Evolutionary conservation across 2,888 invertebrate species (phyloP).

Genomic region (Caenorhabditis japonica): DNA sequence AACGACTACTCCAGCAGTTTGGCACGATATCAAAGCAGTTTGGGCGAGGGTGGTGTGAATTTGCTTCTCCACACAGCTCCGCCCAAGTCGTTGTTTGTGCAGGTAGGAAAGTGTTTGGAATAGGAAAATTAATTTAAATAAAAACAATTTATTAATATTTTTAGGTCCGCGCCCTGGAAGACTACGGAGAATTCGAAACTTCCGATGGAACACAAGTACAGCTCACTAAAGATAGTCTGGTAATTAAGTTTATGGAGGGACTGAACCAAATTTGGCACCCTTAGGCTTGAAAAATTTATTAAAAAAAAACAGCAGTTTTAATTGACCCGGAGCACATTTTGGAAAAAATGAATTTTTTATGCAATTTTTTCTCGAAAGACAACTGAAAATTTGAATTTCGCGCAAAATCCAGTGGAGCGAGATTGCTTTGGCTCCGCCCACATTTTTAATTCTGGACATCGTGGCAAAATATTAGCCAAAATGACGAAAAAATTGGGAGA

Average conservation of each 20-base stretch:
- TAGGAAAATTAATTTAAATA: no score
- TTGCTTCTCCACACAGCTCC: constrained; percentile 82
- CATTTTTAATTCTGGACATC: no score
- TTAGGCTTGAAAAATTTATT: not conserved
- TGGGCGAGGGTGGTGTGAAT: constrained; percentile 50
- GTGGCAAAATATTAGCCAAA: no score
- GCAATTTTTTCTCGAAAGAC: not conserved
- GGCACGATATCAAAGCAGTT: constrained; percentile 48
- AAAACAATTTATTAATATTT: constrained; percentile 85
- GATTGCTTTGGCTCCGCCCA: no score
- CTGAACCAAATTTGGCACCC: no score
- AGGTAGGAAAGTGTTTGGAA: no score
- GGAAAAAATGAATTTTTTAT: no score
- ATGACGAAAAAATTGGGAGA: no score
- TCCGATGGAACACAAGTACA: constrained; percentile 92
- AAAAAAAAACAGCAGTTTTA: no score
- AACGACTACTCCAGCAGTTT: constrained; percentile 83
- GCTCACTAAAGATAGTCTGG: constrained; percentile 89
- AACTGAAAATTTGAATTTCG: no score
- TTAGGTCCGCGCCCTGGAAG: constrained; percentile 85
- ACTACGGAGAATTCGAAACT: constrained; percentile 93
- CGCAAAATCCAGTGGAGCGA: no score
- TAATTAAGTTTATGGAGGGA: constrained; percentile 62
- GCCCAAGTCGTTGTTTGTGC: constrained; percentile 68
- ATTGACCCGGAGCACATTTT: no score